Conservation (phyloP, 2,888 invertebrate genomes). For the Euzetes globulus region DNA sequence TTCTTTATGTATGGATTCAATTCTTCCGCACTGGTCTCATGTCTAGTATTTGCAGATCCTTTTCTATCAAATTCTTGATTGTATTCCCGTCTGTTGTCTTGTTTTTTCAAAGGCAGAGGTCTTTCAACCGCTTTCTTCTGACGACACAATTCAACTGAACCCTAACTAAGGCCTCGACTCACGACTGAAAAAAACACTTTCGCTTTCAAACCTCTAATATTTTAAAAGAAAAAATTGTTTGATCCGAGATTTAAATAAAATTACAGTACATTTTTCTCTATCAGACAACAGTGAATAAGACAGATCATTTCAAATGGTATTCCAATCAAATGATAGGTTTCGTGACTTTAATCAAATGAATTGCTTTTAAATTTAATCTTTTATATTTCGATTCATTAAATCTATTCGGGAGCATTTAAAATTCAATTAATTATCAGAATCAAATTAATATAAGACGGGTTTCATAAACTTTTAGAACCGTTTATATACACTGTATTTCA, state of each 20-base stretch:
- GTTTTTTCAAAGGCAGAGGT: background rate
- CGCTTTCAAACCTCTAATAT: too few relatives aligned
- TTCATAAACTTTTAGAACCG: background rate
- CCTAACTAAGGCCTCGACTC: background rate
- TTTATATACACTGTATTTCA: too few relatives aligned
- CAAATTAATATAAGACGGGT: background rate
- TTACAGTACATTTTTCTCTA: too few relatives aligned
- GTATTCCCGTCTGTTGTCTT: conserved; percentile 1
- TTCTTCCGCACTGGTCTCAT: conserved; percentile 8
- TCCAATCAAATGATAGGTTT: too few relatives aligned
- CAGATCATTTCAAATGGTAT: too few relatives aligned
- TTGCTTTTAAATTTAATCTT: too few relatives aligned
- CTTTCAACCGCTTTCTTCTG: background rate
- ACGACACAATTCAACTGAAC: background rate
- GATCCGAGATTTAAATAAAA: too few relatives aligned
- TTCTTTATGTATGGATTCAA: background rate
- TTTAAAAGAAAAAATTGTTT: too few relatives aligned
- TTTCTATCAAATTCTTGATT: background rate
- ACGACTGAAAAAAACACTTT: background rate
- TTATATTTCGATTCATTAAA: too few relatives aligned
- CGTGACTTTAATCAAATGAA: too few relatives aligned
- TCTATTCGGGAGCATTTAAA: background rate
- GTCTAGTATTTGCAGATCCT: background rate
- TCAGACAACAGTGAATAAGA: too few relatives aligned
- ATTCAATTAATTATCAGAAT: background rate